A percentile compares a stretch with the other conserved stretches of the same genome.
phyloP scores from a whole-genome alignment of 2,888 invertebrate genomes.

The Caenorhabditis sinica region DNA sequence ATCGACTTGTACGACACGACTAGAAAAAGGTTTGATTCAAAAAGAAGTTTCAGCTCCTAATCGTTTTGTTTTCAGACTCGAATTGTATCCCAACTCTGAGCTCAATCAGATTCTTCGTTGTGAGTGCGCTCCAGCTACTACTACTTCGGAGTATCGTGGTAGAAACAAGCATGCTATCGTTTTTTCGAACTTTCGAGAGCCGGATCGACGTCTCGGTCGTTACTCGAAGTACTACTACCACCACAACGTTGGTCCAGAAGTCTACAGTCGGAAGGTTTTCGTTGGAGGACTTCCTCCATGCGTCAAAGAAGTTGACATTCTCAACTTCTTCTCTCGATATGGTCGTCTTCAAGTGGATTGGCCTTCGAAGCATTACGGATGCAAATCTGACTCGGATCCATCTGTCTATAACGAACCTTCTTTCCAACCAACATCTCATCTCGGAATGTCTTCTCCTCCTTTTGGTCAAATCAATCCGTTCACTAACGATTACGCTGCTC shows the following conservation, averaged over 20 bases:
- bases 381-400: conserved; percentile 87
- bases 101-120: conserved; percentile 47
- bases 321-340: conserved; percentile 96
- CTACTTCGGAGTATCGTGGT: conserved; percentile 21
- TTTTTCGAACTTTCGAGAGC: conserved; percentile 62
- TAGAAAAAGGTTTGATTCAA: conserved; percentile 36
- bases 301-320: conserved; percentile 98
- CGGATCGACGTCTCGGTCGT: conserved; percentile 59
- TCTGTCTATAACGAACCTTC: conserved; percentile 89
- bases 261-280: conserved; percentile 92
- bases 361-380: conserved; percentile 90
- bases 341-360: conserved; percentile 98
- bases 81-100: conserved; percentile 30
- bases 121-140: neutral
- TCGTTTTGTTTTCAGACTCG: conserved; percentile 28
- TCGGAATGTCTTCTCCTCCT: conserved; percentile 46
- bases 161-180: conserved; percentile 49
- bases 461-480: conserved; percentile 64
- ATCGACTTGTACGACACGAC: conserved; percentile 58
- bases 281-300: conserved; percentile 98
- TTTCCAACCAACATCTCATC: conserved; percentile 42
- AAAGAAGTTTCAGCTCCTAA: too few relatives aligned
- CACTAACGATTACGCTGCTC: conserved; percentile 1
- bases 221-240: conserved; percentile 71
- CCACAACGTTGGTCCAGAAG: conserved; percentile 81